Percentiles rank a stretch among this genome's conserved stretches.
Conservation (phyloP, 37 sponge, comb jelly and placozoan species). For the Spongilla lacustris region DNA sequence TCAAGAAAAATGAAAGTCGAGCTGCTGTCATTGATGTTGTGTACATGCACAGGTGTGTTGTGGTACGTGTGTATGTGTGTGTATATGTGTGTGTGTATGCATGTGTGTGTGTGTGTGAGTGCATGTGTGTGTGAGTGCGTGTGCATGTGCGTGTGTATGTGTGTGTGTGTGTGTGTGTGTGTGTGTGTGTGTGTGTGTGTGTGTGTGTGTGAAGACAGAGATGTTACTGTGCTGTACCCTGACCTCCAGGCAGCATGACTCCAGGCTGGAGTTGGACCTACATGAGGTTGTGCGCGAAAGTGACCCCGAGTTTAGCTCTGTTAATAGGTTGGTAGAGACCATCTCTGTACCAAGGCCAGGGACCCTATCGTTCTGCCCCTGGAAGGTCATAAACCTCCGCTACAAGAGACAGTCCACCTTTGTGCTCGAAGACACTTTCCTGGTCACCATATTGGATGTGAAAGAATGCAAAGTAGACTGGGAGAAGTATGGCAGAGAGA, state of each 20-base stretch:
- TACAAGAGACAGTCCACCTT: neutral
- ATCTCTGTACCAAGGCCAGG: neutral
- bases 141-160: neutral
- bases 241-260: neutral
- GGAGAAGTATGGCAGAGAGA: neutral
- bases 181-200: slow-evolving; percentile 12
- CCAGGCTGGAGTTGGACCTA: neutral
- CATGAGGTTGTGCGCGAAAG: neutral
- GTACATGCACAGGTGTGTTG: neutral
- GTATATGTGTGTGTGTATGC: neutral
- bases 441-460: neutral
- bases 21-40: neutral
- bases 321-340: neutral
- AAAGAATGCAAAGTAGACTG: neutral
- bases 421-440: neutral
- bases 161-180: slow-evolving; percentile 12
- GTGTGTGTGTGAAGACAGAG: neutral
- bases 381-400: neutral
- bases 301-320: neutral
- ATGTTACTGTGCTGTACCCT: neutral
- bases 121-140: no score
- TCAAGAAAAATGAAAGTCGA: neutral
- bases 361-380: neutral
- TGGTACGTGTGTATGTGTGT: neutral
- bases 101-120: neutral